These are phyloP conservation scores for Samia ricini DNA, from an alignment of 1,140 invertebrate species.

Conservation along the genomic window DNA sequence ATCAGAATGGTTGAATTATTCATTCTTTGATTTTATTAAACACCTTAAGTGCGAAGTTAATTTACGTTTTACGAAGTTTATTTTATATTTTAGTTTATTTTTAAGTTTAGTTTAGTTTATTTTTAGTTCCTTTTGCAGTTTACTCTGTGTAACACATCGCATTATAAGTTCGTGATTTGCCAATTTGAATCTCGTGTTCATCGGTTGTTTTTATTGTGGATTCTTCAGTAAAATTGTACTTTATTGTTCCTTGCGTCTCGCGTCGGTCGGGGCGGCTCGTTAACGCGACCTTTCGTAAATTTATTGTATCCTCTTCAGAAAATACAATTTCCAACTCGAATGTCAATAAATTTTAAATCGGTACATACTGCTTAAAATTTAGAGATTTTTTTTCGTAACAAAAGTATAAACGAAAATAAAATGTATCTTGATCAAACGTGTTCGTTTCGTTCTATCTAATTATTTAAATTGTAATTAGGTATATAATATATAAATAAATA, in stretches of 20 bases:
- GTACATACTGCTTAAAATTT: neutral
- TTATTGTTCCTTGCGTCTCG: slow-evolving; percentile 65
- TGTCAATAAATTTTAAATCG: slow-evolving; percentile 56
- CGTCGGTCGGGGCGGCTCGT: slow-evolving; percentile 57
- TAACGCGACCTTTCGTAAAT: slow-evolving; percentile 72
- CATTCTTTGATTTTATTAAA: too few species aligned
- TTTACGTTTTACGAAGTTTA: too few species aligned
- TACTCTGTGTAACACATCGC: neutral
- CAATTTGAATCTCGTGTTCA: slow-evolving; percentile 31
- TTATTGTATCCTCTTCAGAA: slow-evolving; percentile 73
- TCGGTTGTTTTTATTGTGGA: slow-evolving; percentile 36
- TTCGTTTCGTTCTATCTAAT: too few species aligned
- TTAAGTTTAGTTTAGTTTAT: neutral
- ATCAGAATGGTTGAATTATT: too few species aligned
- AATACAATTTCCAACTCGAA: slow-evolving; percentile 70
- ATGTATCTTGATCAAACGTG: neutral
- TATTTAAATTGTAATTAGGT: too few species aligned
- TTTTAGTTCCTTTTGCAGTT: neutral
- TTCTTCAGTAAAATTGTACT: slow-evolving; percentile 56
- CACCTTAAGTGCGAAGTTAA: too few species aligned
- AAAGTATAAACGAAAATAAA: neutral
- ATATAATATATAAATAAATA: too few species aligned
- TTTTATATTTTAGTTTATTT: too few species aligned
- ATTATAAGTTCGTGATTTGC: slow-evolving; percentile 15
- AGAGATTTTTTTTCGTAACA: neutral